phyloP scores from a whole-genome alignment of 1,140 invertebrate species.

The Calephelis nemesis region DNA sequence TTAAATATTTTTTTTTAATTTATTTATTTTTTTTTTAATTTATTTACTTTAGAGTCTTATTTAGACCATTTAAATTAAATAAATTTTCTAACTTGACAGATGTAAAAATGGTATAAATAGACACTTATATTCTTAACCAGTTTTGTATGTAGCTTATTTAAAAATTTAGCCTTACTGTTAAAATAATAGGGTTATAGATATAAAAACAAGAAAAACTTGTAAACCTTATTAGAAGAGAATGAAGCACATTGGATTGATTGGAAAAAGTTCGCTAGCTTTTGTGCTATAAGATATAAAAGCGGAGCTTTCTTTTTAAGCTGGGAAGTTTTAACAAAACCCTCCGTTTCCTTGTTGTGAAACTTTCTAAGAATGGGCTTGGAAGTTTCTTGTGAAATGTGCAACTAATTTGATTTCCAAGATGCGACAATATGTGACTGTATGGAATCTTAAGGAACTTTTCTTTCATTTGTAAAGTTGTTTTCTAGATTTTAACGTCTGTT shows the following conservation, averaged over 20 bases:
- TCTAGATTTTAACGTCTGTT: neutral
- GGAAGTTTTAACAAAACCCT: conserved; percentile 17
- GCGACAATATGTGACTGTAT: conserved; percentile 5
- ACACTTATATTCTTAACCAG: too few species aligned
- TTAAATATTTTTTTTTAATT: too few species aligned
- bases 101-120: too few species aligned
- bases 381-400: conserved; percentile 15
- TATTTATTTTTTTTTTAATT: too few species aligned
- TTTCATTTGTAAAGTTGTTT: neutral
- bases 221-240: too few species aligned
- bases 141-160: too few species aligned
- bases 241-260: neutral
- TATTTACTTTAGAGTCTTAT: too few species aligned
- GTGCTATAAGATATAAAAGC: conserved; percentile 6
- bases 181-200: too few species aligned
- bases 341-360: conserved; percentile 8
- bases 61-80: too few species aligned
- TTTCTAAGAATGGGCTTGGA: conserved; percentile 11
- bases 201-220: too few species aligned
- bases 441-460: conserved; percentile 1
- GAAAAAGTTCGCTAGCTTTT: neutral
- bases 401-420: conserved; percentile 14
- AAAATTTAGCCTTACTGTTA: too few species aligned
- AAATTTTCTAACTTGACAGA: too few species aligned
- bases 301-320: conserved; percentile 14